Percentiles rank a stretch among this genome's conserved stretches.
These are phyloP conservation scores for Pemphredon lugubris DNA, from an alignment of 2,888 invertebrate genomes.

Conservation along the genomic window DNA sequence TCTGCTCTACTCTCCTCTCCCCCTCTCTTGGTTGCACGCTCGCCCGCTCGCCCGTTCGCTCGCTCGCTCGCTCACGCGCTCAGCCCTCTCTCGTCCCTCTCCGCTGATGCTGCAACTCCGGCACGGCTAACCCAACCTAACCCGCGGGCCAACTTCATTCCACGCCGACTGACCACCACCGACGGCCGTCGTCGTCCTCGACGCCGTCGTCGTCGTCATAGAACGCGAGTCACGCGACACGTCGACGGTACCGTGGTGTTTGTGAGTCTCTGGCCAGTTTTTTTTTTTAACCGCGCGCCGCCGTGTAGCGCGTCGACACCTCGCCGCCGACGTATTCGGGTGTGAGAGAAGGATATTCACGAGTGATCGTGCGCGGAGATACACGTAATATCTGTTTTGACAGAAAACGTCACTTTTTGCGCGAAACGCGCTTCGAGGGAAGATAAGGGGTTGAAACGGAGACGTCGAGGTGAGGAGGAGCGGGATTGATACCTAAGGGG, in stretches of 20 bases:
- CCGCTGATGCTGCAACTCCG: conserved; percentile 70
- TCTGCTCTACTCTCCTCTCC: conserved; percentile 59
- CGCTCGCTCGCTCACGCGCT: conserved; percentile 81
- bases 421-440: background rate
- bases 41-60: conserved; percentile 77
- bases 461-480: background rate
- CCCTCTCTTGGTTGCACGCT: conserved; percentile 71
- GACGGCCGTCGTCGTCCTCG: conserved; percentile 77
- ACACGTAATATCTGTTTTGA: background rate
- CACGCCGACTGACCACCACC: conserved; percentile 81
- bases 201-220: conserved; percentile 71
- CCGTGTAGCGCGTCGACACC: background rate
- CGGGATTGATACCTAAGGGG: background rate
- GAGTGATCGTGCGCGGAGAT: conserved; percentile 15
- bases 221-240: conserved; percentile 59
- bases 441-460: background rate
- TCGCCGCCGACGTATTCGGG: background rate
- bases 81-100: conserved; percentile 64
- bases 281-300: conserved; percentile 7
- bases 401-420: too few relatives aligned
- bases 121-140: conserved; percentile 78
- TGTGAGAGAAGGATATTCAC: background rate
- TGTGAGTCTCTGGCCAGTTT: conserved; percentile 36
- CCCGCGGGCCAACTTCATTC: conserved; percentile 79
- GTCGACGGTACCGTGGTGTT: conserved; percentile 54